Evolutionary conservation across 1,140 invertebrate species (phyloP).

Genomic region (Himalopsyche phryganea): DNA sequence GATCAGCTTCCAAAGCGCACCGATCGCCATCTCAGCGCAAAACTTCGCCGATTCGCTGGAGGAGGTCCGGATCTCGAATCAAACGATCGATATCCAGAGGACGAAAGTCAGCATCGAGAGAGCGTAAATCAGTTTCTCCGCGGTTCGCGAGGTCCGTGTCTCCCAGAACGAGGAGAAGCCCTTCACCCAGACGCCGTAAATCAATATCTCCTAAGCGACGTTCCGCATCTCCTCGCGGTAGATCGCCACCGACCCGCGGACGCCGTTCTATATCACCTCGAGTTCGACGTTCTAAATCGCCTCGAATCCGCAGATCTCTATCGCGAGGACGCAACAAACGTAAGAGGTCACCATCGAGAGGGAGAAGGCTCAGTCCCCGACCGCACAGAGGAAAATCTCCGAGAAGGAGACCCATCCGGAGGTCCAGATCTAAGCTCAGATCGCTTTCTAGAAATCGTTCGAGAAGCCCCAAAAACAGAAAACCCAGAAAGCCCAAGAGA

Average conservation of each 20-base stretch:
- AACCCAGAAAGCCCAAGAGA: slow-evolving; percentile 35
- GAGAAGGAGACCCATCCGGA: slow-evolving; percentile 33
- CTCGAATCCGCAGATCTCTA: slow-evolving; percentile 37
- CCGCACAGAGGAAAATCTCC: slow-evolving; percentile 41
- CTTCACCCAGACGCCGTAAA: slow-evolving; percentile 23
- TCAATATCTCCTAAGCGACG: slow-evolving; percentile 24
- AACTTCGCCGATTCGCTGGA: slow-evolving; percentile 14
- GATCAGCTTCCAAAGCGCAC: slow-evolving; percentile 37
- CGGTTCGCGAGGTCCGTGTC: slow-evolving; percentile 19
- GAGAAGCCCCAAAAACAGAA: slow-evolving; percentile 39
- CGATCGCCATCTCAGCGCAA: slow-evolving; percentile 19
- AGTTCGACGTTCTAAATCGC: slow-evolving; percentile 31
- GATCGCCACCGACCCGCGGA: slow-evolving; percentile 22
- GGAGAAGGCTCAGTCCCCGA: slow-evolving; percentile 41
- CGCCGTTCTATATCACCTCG: slow-evolving; percentile 22
- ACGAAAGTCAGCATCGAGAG: slow-evolving; percentile 37
- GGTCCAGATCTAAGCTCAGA: slow-evolving; percentile 49
- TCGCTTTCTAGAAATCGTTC: slow-evolving; percentile 51
- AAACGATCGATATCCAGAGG: slow-evolving; percentile 28
- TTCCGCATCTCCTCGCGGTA: slow-evolving; percentile 18
- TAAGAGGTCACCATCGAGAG: slow-evolving; percentile 36
- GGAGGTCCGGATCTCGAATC: slow-evolving; percentile 33
- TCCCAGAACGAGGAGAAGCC: slow-evolving; percentile 10
- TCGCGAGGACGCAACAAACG: slow-evolving; percentile 45
- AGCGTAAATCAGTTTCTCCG: slow-evolving; percentile 13